These are phyloP conservation scores for Euphysa ruthae DNA, from an alignment of 30 jellyfish, hydroid and myxozoan species.

Conservation along the genomic window DNA sequence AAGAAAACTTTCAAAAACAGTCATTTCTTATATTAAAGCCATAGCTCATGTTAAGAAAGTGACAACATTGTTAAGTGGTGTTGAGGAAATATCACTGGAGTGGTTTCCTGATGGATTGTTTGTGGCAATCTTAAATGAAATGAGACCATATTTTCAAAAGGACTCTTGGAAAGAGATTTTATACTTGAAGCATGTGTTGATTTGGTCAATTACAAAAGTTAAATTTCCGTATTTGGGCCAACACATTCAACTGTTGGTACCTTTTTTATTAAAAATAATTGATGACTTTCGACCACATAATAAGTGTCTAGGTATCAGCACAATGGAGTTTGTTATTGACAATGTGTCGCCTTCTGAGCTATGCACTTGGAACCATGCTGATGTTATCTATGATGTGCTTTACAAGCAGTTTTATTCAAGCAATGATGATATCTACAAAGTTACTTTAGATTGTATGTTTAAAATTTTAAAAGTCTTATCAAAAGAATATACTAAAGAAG, in stretches of 20 bases:
- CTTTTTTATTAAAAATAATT: constrained; percentile 28
- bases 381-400: constrained; percentile 42
- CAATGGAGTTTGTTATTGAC: constrained; percentile 28
- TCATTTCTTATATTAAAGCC: background rate
- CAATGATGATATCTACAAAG: constrained; percentile 24
- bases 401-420: constrained; percentile 44
- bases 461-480: constrained; percentile 30
- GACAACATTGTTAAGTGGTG: constrained; percentile 30
- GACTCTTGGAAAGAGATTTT: constrained; percentile 50
- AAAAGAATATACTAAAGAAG: constrained; percentile 24
- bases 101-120: constrained; percentile 42
- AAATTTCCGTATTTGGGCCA: constrained; percentile 44
- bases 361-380: constrained; percentile 49
- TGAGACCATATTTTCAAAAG: constrained; percentile 9
- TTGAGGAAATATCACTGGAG: background rate
- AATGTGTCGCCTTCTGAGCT: constrained; percentile 65
- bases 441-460: constrained; percentile 38
- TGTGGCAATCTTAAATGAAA: constrained; percentile 16
- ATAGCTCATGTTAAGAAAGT: background rate
- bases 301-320: constrained; percentile 51
- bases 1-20: background rate
- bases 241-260: constrained; percentile 32
- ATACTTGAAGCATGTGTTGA: constrained; percentile 21
- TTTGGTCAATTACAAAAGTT: constrained; percentile 28
- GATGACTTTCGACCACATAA: constrained; percentile 48